phyloP scores from a whole-genome alignment of 2,888 invertebrate species.

The Corbicula japonica region DNA sequence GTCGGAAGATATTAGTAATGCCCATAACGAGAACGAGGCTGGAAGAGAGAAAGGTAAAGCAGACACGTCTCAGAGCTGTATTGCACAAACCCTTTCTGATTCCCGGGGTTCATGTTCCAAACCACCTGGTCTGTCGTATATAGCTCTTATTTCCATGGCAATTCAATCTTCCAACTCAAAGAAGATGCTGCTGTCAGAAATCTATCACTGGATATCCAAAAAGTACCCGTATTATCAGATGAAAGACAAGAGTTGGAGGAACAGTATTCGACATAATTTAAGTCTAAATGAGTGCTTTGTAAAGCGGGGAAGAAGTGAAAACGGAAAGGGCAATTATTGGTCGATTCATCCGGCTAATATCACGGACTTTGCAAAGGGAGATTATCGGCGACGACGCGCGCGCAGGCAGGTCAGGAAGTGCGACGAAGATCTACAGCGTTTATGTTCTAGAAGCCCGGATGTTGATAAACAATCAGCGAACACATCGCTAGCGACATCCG shows the following conservation, averaged over 20 bases:
- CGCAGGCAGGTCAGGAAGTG: conserved; percentile 96
- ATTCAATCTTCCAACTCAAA: conserved; percentile 96
- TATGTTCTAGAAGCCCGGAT: conserved; percentile 45
- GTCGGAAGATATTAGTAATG: too few species aligned
- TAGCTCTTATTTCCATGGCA: conserved; percentile 99
- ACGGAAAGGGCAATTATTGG: conserved; percentile 99
- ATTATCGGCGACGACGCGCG: conserved; percentile 97
- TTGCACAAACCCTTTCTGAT: too few species aligned
- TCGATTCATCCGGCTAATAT: conserved; percentile 99
- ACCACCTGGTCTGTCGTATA: conserved; percentile 86
- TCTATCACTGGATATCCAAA: conserved; percentile 98
- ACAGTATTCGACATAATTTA: conserved; percentile 98
- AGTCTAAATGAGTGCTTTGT: conserved; percentile 99
- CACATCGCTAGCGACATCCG: background rate
- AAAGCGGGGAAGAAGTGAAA: conserved; percentile 98
- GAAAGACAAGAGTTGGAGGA: conserved; percentile 92
- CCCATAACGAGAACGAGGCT: too few species aligned
- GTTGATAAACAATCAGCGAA: conserved; percentile 1
- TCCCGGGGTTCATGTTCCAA: too few species aligned
- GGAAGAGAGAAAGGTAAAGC: too few species aligned
- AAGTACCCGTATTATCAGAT: conserved; percentile 94
- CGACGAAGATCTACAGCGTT: conserved; percentile 64
- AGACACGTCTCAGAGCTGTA: too few species aligned
- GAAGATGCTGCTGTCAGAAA: conserved; percentile 98
- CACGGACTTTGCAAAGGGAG: conserved; percentile 98